Conservation (phyloP, 2,797 vertebrate species). For the Passerculus sandwichensis region DNA sequence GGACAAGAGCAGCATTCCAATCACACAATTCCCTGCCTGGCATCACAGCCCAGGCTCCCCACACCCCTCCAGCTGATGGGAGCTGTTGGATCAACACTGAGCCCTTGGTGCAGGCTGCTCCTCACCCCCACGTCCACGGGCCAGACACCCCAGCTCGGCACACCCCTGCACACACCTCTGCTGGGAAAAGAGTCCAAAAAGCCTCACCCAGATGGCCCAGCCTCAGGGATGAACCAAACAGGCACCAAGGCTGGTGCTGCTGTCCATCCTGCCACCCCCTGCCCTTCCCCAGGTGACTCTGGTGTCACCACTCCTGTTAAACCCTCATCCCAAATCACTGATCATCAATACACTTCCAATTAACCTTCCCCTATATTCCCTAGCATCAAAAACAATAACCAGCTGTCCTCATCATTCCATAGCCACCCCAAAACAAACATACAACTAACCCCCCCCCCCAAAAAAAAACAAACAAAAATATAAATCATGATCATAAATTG, state of each 20-base stretch:
- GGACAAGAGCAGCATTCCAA: neutral
- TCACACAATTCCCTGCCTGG: neutral
- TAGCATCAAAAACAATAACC: too few species aligned
- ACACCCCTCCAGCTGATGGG: fast-evolving
- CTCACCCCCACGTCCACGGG: fast-evolving
- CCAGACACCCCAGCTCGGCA: neutral
- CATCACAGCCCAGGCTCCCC: neutral
- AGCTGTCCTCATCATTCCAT: too few species aligned
- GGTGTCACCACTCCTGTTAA: neutral
- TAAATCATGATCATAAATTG: too few species aligned
- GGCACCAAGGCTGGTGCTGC: neutral
- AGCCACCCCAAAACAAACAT: too few species aligned
- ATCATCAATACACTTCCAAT: too few species aligned
- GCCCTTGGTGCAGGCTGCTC: neutral
- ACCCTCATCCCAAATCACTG: too few species aligned
- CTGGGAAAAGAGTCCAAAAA: neutral
- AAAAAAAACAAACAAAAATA: too few species aligned
- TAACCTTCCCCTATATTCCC: too few species aligned
- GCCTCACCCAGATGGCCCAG: neutral
- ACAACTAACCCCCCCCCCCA: too few species aligned
- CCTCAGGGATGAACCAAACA: neutral
- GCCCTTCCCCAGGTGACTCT: neutral
- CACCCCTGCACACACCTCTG: neutral
- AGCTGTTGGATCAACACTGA: neutral
- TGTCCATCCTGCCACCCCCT: neutral